Percentiles rank a stretch among this genome's conserved stretches.
These are phyloP conservation scores for Papilio machaon DNA, from an alignment of 1,140 invertebrate species.

Conservation along the genomic window DNA sequence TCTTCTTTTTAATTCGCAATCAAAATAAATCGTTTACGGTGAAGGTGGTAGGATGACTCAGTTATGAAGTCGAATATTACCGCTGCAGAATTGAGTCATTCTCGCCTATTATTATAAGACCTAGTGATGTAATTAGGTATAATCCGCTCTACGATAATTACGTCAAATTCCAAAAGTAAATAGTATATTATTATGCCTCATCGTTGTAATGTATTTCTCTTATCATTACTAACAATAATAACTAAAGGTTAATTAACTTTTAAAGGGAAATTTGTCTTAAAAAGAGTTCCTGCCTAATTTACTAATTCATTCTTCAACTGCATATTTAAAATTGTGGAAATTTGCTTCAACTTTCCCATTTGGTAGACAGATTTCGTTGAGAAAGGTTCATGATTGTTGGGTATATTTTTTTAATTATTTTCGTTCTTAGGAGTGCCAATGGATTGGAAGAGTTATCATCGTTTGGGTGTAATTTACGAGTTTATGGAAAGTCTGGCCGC, in stretches of 20 bases:
- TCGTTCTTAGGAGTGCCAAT: slow-evolving; percentile 66
- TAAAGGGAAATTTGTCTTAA: not conserved
- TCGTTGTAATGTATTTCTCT: not conserved
- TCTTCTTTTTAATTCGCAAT: no score
- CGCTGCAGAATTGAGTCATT: not conserved
- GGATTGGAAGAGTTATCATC: slow-evolving; percentile 90
- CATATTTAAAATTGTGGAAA: not conserved
- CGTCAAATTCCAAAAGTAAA: not conserved
- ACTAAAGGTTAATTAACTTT: not conserved
- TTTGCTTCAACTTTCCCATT: not conserved
- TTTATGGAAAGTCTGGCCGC: slow-evolving; percentile 77
- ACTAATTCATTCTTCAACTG: not conserved
- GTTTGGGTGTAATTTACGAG: slow-evolving; percentile 82
- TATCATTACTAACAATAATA: not conserved
- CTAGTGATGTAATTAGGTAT: not conserved
- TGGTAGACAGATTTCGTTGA: not conserved
- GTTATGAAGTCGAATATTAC: not conserved
- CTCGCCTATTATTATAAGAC: not conserved
- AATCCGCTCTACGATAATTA: not conserved
- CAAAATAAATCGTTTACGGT: not conserved
- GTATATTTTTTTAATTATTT: not conserved
- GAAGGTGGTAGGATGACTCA: not conserved
- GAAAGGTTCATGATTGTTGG: not conserved
- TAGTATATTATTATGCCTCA: not conserved
- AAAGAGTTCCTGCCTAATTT: not conserved